These are phyloP conservation scores for Magallana ariakensis DNA, from an alignment of 1,140 invertebrate genomes.

Conservation along the genomic window DNA sequence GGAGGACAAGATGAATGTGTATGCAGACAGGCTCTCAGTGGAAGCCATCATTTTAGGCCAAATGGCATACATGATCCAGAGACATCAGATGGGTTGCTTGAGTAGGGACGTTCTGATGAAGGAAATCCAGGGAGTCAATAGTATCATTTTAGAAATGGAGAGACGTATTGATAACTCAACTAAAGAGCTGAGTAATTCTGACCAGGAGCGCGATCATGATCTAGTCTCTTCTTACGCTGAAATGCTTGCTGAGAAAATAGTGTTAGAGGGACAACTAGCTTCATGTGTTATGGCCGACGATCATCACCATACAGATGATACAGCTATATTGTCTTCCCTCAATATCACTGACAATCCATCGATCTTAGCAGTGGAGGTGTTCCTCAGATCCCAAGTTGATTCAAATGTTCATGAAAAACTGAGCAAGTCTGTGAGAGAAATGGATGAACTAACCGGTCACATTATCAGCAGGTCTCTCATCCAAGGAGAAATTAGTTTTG, in stretches of 20 bases:
- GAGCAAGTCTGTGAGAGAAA: conserved; percentile 61
- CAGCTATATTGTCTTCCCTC: conserved; percentile 60
- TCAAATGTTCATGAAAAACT: conserved; percentile 68
- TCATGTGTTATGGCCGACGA: conserved; percentile 66
- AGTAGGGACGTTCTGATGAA: conserved; percentile 65
- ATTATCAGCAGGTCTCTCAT: conserved; percentile 68
- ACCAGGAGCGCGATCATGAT: conserved; percentile 60
- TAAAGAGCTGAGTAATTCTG: conserved; percentile 59
- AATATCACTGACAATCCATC: conserved; percentile 64
- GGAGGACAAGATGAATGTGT: conserved; percentile 71
- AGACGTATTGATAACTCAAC: conserved; percentile 67
- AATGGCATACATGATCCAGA: conserved; percentile 73
- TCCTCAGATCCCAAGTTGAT: conserved; percentile 72
- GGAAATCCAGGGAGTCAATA: conserved; percentile 70
- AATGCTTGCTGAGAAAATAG: conserved; percentile 74
- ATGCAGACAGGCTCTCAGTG: conserved; percentile 74
- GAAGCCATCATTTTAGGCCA: conserved; percentile 75
- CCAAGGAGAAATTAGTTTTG: conserved; percentile 75
- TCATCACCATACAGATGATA: conserved; percentile 61
- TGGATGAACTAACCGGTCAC: conserved; percentile 69
- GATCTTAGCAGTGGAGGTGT: conserved; percentile 73
- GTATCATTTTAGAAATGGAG: conserved; percentile 66
- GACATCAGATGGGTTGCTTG: conserved; percentile 59
- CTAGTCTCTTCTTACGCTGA: conserved; percentile 70
- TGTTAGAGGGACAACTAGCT: conserved; percentile 71